Evolutionary conservation across 1,140 invertebrate species (phyloP).

Genomic region (Panulirus ornatus): DNA sequence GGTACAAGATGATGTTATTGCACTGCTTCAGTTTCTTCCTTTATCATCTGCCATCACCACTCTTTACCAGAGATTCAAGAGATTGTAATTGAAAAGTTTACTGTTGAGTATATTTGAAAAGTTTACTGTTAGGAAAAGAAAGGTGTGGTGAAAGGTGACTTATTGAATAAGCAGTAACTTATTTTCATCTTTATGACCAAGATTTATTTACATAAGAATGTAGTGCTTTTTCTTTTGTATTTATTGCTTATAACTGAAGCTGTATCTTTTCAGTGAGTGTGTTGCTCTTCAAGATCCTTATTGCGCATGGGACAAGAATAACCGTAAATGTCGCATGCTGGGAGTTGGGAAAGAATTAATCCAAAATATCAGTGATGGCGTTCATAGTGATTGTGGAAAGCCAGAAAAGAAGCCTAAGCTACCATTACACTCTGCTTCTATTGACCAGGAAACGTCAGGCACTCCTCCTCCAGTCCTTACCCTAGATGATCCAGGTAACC

Average conservation of each 20-base stretch:
- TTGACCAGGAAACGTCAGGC: conserved; percentile 25
- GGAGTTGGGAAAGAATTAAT: conserved; percentile 37
- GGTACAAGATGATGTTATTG: too few relatives aligned
- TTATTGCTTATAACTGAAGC: too few relatives aligned
- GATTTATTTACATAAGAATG: too few relatives aligned
- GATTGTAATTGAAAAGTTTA: too few relatives aligned
- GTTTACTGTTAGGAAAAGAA: too few relatives aligned
- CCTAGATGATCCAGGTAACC: not conserved
- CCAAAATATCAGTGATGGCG: conserved; percentile 59
- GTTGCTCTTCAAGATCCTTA: conserved; percentile 82
- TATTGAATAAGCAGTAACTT: too few relatives aligned
- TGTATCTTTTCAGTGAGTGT: conserved; percentile 78
- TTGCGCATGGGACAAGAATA: conserved; percentile 80
- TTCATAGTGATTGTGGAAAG: conserved; percentile 57
- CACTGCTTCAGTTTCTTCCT: too few relatives aligned
- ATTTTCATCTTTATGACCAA: too few relatives aligned
- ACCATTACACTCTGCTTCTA: conserved; percentile 27
- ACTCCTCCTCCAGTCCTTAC: conserved; percentile 3
- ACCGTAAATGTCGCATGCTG: conserved; percentile 46
- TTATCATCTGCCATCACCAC: too few relatives aligned
- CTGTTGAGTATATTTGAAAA: too few relatives aligned
- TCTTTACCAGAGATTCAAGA: too few relatives aligned
- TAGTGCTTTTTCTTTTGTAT: not conserved
- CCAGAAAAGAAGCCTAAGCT: conserved; percentile 40
- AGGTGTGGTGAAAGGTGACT: too few relatives aligned